Evolutionary conservation across 2,888 invertebrate genomes (phyloP).

Genomic region (Disparrhopalites patrizii): DNA sequence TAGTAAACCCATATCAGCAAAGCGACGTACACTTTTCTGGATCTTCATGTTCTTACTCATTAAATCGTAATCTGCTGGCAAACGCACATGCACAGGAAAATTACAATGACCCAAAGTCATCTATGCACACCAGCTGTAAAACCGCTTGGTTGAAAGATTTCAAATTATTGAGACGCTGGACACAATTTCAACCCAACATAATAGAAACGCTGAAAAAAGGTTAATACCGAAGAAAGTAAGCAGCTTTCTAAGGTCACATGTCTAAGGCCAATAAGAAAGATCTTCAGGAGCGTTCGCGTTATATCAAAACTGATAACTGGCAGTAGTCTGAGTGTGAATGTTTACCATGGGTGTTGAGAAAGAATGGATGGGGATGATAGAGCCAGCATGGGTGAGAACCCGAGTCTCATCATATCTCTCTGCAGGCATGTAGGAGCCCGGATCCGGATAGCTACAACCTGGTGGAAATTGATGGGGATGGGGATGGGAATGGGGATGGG

Average conservation of each 20-base stretch:
- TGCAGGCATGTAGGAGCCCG: slow-evolving; percentile 32
- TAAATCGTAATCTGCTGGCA: too few relatives aligned
- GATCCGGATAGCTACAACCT: slow-evolving; percentile 17
- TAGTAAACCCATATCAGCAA: too few relatives aligned
- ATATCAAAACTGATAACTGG: slow-evolving; percentile 30
- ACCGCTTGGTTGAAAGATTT: too few relatives aligned
- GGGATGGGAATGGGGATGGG: slow-evolving; percentile 19
- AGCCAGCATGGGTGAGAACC: slow-evolving; percentile 21
- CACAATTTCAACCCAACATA: too few relatives aligned
- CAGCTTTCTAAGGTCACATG: slow-evolving; percentile 3
- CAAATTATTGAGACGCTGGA: too few relatives aligned
- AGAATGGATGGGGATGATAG: slow-evolving; percentile 25
- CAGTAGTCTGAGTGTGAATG: slow-evolving; percentile 30
- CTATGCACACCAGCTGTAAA: too few relatives aligned
- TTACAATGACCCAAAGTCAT: too few relatives aligned
- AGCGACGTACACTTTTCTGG: too few relatives aligned
- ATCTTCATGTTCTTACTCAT: too few relatives aligned
- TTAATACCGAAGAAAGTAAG: neutral
- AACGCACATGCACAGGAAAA: too few relatives aligned
- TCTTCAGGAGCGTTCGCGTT: slow-evolving; percentile 5
- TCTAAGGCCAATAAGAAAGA: slow-evolving; percentile 17
- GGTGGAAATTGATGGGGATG: slow-evolving; percentile 15
- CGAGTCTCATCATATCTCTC: slow-evolving; percentile 26
- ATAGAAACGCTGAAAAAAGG: too few relatives aligned
- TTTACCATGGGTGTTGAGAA: slow-evolving; percentile 31